A percentile compares a stretch with the other conserved stretches of the same genome.
These are phyloP conservation scores for Phasianus colchicus DNA, from an alignment of 2,113 vertebrate genomes.

Conservation along the genomic window DNA sequence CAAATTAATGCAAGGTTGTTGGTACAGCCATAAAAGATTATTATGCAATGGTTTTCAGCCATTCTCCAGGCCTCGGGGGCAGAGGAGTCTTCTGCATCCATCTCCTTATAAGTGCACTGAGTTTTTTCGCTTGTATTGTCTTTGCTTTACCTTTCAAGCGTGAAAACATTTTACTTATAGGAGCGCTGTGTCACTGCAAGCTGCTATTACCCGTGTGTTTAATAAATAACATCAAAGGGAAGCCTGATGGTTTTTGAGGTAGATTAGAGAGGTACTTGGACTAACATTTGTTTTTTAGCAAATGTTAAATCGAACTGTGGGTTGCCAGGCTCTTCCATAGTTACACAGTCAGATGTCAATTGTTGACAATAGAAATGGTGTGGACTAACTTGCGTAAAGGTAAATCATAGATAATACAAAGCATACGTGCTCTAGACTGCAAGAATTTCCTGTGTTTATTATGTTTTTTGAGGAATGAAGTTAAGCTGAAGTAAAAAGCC, in stretches of 20 bases:
- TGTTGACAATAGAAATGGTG: background rate
- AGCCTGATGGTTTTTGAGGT: slow-evolving; percentile 6
- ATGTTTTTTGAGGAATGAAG: background rate
- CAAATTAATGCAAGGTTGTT: slow-evolving; percentile 27
- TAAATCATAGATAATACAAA: background rate
- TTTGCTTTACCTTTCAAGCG: slow-evolving; percentile 52
- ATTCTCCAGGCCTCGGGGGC: background rate
- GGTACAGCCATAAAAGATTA: slow-evolving; percentile 1
- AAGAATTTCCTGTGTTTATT: slow-evolving; percentile 4
- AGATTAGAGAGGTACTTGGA: slow-evolving; percentile 24
- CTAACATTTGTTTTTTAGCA: background rate
- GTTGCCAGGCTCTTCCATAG: background rate
- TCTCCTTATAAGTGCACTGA: background rate
- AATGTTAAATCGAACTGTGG: background rate
- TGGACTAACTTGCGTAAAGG: background rate
- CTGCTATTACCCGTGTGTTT: background rate
- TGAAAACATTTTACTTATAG: slow-evolving; percentile 18
- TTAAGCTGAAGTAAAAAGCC: slow-evolving; percentile 20
- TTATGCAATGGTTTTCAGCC: slow-evolving; percentile 29
- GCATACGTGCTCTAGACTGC: background rate
- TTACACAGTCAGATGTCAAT: background rate
- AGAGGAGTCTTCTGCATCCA: background rate
- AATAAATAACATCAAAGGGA: background rate
- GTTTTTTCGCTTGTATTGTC: slow-evolving; percentile 32
- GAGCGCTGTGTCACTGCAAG: background rate